phyloP scores from a whole-genome alignment of 1,140 invertebrate species.

The Trichonephila clavipes region DNA sequence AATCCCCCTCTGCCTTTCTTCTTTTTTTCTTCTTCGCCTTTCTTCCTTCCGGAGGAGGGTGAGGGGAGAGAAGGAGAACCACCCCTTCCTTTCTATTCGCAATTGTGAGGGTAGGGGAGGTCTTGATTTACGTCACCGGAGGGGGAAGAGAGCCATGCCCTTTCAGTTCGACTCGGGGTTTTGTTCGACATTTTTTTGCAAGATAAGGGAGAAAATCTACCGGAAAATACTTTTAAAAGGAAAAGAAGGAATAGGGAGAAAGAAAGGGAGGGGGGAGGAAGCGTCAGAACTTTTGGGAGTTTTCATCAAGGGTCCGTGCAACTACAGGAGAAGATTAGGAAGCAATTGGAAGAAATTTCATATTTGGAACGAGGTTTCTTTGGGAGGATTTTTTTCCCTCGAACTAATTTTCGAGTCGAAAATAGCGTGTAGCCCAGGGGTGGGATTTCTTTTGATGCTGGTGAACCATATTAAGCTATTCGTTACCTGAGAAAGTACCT shows the following conservation, averaged over 20 bases:
- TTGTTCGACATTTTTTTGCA: constrained; percentile 7
- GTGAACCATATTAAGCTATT: too few relatives aligned
- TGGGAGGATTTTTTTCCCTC: neutral
- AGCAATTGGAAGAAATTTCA: constrained; percentile 25
- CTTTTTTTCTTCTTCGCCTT: neutral
- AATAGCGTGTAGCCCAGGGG: neutral
- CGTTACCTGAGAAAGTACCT: too few relatives aligned
- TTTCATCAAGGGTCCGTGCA: neutral
- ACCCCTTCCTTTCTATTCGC: constrained; percentile 53
- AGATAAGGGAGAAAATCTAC: constrained; percentile 41
- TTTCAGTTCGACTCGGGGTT: neutral
- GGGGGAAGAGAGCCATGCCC: neutral
- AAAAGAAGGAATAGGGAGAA: neutral
- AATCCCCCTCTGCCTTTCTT: constrained; percentile 10
- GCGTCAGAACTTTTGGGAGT: neutral
- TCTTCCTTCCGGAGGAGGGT: constrained; percentile 52
- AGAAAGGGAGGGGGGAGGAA: neutral
- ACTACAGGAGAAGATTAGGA: constrained; percentile 34
- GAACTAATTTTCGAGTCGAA: neutral
- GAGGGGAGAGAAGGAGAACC: neutral
- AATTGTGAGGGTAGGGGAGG: constrained; percentile 21
- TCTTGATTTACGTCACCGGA: constrained; percentile 31
- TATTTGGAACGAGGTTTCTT: neutral
- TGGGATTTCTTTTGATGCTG: neutral
- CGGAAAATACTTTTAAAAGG: constrained; percentile 55